Conservation (phyloP, 64 coral and sea anemone species). For the Acropora tenuis region DNA sequence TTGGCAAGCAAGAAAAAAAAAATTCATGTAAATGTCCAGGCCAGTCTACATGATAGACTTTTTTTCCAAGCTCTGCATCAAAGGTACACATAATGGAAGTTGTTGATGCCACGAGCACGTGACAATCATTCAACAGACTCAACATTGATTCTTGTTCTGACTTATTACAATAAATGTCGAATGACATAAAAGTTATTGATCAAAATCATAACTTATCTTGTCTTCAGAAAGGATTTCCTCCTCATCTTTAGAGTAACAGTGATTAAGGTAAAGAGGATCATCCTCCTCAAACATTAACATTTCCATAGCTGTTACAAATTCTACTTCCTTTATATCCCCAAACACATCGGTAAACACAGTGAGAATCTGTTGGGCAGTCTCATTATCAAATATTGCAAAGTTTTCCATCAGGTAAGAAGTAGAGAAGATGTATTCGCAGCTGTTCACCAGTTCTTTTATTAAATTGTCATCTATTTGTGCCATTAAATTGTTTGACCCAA, state of each 20-base stretch:
- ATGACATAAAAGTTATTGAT: neutral
- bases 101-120: neutral
- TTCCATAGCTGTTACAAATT: constrained; percentile 43
- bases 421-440: constrained; percentile 29
- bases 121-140: constrained; percentile 16
- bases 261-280: constrained; percentile 22
- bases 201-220: constrained; percentile 24
- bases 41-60: constrained; percentile 3
- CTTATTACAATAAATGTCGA: constrained; percentile 12
- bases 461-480: constrained; percentile 40
- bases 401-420: constrained; percentile 56
- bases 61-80: constrained; percentile 3
- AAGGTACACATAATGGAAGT: neutral
- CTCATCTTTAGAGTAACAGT: constrained; percentile 16
- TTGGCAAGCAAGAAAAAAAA: neutral
- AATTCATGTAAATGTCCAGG: neutral
- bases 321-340: constrained; percentile 40
- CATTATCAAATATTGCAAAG: constrained; percentile 63
- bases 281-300: constrained; percentile 35
- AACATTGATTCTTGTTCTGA: constrained; percentile 8
- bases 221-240: constrained; percentile 16
- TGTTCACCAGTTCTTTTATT: constrained; percentile 44
- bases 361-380: constrained; percentile 47
- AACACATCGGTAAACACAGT: constrained; percentile 59
- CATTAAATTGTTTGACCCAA: constrained; percentile 63